Evolutionary conservation across 2,113 vertebrate genomes (phyloP), one percentile per base, ranked within the genome.

Genomic region (Eclectus roratus): DNA sequence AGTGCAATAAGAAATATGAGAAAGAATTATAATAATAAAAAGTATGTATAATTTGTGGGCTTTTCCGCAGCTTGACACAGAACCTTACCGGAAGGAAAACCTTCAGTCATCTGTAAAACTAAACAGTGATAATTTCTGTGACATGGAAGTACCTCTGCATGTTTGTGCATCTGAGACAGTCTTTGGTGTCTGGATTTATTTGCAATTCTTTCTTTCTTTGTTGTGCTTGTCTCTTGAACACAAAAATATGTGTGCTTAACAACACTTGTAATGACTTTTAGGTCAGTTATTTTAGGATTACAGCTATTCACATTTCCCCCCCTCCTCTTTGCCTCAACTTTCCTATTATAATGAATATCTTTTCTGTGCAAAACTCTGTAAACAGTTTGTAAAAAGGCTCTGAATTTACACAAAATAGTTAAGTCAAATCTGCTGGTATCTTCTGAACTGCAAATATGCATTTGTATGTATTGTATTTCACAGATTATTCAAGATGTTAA

Each of bases 41-140:
- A 31, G 1, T 2, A 52, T 33, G 20, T 73, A 20, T 55, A 7
- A 49, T 89, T 52, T 6, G 1, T 31, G 4, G 0, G 0, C 2
- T 55, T 46, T 74, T 55, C 13, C 33, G 50, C 10, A 44, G 39
- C n/a, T 28, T 89, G 46, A 25, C 31, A 53, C 7, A 74, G 31
- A 56, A 49, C 28, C 7, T 68, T 53, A 81, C n/a, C 52, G 64
- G 50, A 82, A 29, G 33, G 33, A 66, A 91, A 71, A 35, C 1
- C 27, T 80, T 77, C 35, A 71, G 15, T 53, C 46, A 63, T 11
- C 31, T 79, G 41, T 81, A 74, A 78, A 85, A 55, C 13, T 37
- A 64, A 74, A 29, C 44, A 64, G 3, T 33, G 15, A 5, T 49
- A 31, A 74, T 66, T 79, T 74, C 20, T 88, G 16, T 47, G 29